Evolutionary conservation across 1,140 invertebrate species (phyloP).

Genomic region (Hirudo medicinalis): DNA sequence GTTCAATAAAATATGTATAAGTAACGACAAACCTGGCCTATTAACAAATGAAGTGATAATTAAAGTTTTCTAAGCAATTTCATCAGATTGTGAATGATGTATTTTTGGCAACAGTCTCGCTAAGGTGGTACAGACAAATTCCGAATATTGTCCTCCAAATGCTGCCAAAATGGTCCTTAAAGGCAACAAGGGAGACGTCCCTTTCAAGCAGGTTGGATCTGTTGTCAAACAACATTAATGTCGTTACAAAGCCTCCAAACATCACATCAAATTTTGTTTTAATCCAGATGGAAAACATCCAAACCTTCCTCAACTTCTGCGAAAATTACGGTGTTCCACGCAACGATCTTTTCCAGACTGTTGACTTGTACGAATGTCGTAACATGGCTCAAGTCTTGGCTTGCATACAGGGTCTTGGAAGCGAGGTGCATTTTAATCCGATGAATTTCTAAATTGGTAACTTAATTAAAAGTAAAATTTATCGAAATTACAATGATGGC

Average conservation of each 20-base stretch:
- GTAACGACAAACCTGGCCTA: no score
- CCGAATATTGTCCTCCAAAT: conserved; percentile 16
- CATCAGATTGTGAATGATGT: no score
- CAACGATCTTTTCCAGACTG: conserved; percentile 32
- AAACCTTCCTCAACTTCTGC: conserved; percentile 27
- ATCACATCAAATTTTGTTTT: no score
- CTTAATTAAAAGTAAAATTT: background rate
- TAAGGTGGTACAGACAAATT: conserved; percentile 15
- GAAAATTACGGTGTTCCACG: conserved; percentile 29
- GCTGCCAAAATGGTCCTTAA: conserved; percentile 37
- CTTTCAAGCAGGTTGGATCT: conserved; percentile 22
- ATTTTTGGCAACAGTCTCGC: conserved; percentile 6
- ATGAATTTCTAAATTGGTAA: background rate
- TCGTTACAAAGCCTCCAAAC: no score
- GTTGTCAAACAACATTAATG: background rate
- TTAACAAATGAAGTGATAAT: no score
- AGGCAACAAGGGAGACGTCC: conserved; percentile 19
- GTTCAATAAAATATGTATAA: no score
- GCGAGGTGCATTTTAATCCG: conserved; percentile 25
- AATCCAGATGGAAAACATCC: conserved; percentile 32
- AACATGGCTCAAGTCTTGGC: conserved; percentile 35
- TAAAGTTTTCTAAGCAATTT: no score
- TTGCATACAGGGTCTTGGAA: conserved; percentile 29
- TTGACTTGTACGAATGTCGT: conserved; percentile 31
- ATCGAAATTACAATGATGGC: background rate